Percentiles rank a stretch among this genome's conserved stretches.
Conservation (phyloP, 2,113 vertebrate species). For the Ariopsis seemanni region DNA sequence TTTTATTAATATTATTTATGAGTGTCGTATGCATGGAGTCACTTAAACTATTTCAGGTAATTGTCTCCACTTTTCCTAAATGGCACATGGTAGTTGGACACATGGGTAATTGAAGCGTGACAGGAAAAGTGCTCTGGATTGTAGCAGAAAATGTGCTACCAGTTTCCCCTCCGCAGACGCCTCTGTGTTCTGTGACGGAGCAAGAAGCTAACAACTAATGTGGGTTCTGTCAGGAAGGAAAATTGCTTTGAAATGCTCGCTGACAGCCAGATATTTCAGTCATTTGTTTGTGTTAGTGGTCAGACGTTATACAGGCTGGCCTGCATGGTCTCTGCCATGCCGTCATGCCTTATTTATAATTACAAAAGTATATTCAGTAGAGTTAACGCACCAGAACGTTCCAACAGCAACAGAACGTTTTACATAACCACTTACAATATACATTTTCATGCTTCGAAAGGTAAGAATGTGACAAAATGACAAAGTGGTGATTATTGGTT, state of each 20-base stretch:
- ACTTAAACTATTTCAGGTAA: constrained; percentile 64
- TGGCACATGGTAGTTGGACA: constrained; percentile 57
- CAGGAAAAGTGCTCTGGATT: constrained; percentile 53
- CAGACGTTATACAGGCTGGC: constrained; percentile 26
- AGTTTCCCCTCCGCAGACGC: constrained; percentile 58
- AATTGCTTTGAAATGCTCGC: constrained; percentile 61
- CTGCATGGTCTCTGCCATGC: constrained; percentile 3
- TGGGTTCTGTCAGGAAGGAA: constrained; percentile 68
- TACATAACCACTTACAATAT: neutral
- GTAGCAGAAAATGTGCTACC: constrained; percentile 59
- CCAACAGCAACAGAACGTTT: neutral
- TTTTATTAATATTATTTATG: constrained; percentile 51
- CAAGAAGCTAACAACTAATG: constrained; percentile 63
- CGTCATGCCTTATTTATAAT: constrained; percentile 34
- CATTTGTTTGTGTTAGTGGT: constrained; percentile 43
- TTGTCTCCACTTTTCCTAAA: constrained; percentile 61
- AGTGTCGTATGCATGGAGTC: constrained; percentile 60
- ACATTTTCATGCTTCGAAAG: neutral
- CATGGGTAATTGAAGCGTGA: constrained; percentile 71
- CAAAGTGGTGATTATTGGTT: neutral
- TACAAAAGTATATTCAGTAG: constrained; percentile 13
- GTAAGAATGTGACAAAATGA: neutral
- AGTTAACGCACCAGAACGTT: neutral
- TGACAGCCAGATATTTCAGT: constrained; percentile 65
- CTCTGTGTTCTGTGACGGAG: constrained; percentile 68